Evolutionary conservation across 1,140 invertebrate genomes (phyloP).

Genomic region (Mercenaria mercenaria): DNA sequence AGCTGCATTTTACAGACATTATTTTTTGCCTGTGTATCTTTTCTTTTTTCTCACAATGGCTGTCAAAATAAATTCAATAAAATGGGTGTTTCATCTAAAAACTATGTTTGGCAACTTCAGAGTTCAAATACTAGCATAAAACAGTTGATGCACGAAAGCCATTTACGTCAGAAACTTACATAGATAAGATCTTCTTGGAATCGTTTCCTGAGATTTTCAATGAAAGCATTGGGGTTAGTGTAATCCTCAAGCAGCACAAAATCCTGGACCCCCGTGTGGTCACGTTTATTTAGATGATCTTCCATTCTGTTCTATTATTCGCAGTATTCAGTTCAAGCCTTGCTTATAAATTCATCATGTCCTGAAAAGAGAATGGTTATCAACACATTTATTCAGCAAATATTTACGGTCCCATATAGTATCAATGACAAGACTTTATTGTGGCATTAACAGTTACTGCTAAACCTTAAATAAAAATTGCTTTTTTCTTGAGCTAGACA

Average conservation of each 20-base stretch:
- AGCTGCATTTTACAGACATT: neutral
- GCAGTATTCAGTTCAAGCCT: neutral
- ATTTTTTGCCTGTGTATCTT: neutral
- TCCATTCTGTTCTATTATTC: conserved; percentile 71
- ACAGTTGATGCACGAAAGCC: too few relatives aligned
- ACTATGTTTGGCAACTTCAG: neutral
- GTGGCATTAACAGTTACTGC: too few relatives aligned
- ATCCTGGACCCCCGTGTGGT: conserved; percentile 95
- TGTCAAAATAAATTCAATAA: neutral
- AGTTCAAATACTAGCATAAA: neutral
- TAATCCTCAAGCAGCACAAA: conserved; percentile 96
- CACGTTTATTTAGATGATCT: conserved; percentile 89
- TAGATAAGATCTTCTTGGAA: conserved; percentile 96
- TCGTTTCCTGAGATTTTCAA: conserved; percentile 94
- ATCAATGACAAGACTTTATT: too few relatives aligned
- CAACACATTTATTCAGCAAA: too few relatives aligned
- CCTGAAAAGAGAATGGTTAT: neutral
- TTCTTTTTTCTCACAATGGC: neutral
- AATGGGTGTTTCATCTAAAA: neutral
- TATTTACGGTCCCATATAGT: too few relatives aligned
- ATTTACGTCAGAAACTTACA: conserved; percentile 89
- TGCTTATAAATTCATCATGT: neutral
- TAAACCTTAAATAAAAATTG: too few relatives aligned
- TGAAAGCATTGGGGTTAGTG: conserved; percentile 92
- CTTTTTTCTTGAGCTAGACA: too few relatives aligned